Evolutionary conservation across 2,113 vertebrate genomes (phyloP).

Genomic region (Eubucco bourcierii): DNA sequence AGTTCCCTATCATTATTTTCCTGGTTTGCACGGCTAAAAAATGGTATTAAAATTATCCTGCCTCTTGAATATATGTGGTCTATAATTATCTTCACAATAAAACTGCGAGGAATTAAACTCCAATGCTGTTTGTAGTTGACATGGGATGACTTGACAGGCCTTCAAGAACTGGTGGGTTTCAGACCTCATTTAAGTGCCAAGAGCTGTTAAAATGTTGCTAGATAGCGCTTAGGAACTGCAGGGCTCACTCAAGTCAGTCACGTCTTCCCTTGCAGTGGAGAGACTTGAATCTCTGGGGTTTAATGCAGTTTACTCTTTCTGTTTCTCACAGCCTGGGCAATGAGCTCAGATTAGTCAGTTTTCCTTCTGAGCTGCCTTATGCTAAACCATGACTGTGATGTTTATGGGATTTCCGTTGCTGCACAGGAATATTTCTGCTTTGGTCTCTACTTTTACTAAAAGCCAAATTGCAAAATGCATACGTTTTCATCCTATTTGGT

Average conservation of each 20-base stretch:
- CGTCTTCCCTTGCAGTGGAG: background rate
- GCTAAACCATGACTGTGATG: background rate
- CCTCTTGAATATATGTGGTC: background rate
- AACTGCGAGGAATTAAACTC: constrained; percentile 16
- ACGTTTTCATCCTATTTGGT: background rate
- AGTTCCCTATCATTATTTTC: constrained; percentile 21
- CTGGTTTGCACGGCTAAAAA: constrained; percentile 18
- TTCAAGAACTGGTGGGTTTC: background rate
- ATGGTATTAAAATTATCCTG: background rate
- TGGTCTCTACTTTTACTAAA: background rate
- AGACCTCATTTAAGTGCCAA: background rate
- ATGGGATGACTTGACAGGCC: background rate
- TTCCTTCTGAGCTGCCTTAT: background rate
- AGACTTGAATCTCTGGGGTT: background rate
- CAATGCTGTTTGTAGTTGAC: background rate
- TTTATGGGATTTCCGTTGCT: constrained; percentile 33
- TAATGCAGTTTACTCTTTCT: background rate
- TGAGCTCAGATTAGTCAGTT: constrained; percentile 11
- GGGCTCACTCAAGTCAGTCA: background rate
- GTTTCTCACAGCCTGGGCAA: background rate
- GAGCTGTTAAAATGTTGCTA: background rate
- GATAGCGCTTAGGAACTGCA: background rate
- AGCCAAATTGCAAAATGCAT: background rate
- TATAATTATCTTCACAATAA: constrained; percentile 59
- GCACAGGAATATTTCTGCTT: constrained; percentile 2